phyloP scores from a whole-genome alignment of 92 coral and sea anemone genomes.

The Phenganax subtilis region DNA sequence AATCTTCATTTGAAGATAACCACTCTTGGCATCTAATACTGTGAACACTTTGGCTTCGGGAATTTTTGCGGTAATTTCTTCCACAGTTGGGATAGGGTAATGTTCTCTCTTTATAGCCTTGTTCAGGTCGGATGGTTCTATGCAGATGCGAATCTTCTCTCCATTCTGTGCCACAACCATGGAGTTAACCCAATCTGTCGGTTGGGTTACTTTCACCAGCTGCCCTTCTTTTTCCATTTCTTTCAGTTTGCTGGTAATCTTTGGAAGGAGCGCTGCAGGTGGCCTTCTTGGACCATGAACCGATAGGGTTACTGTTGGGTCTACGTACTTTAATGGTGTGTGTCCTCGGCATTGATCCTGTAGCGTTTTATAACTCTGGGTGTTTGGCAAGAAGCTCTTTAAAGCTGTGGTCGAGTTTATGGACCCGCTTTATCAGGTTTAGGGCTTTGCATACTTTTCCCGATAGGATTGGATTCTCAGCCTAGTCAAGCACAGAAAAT shows the following conservation, averaged over 20 bases:
- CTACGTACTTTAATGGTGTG: slow-evolving; percentile 32
- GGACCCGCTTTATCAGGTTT: slow-evolving; percentile 49
- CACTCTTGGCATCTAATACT: slow-evolving; percentile 52
- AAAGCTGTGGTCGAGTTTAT: slow-evolving; percentile 28
- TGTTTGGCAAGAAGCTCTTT: slow-evolving; percentile 50
- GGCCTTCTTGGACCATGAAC: slow-evolving; percentile 55
- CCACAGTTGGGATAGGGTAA: slow-evolving; percentile 53
- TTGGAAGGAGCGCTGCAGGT: slow-evolving; percentile 52
- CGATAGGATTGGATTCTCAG: slow-evolving; percentile 49
- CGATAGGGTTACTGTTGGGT: slow-evolving; percentile 40
- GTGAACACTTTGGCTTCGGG: slow-evolving; percentile 21
- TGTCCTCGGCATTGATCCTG: slow-evolving; percentile 57
- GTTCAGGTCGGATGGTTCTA: slow-evolving; percentile 50
- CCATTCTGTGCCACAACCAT: slow-evolving; percentile 34
- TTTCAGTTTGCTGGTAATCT: slow-evolving; percentile 38
- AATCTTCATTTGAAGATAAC: slow-evolving; percentile 54
- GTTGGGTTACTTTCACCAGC: slow-evolving; percentile 47
- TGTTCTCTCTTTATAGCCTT: slow-evolving; percentile 48
- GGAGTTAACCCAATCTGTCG: slow-evolving; percentile 55
- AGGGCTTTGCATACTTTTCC: slow-evolving; percentile 56
- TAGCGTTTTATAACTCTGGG: slow-evolving; percentile 42
- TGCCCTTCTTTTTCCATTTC: slow-evolving; percentile 51
- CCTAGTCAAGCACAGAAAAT: slow-evolving; percentile 52
- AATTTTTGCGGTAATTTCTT: slow-evolving; percentile 31
- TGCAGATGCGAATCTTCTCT: slow-evolving; percentile 11